Conservation (phyloP, 2,888 invertebrate genomes). For the Atrina japonica region DNA sequence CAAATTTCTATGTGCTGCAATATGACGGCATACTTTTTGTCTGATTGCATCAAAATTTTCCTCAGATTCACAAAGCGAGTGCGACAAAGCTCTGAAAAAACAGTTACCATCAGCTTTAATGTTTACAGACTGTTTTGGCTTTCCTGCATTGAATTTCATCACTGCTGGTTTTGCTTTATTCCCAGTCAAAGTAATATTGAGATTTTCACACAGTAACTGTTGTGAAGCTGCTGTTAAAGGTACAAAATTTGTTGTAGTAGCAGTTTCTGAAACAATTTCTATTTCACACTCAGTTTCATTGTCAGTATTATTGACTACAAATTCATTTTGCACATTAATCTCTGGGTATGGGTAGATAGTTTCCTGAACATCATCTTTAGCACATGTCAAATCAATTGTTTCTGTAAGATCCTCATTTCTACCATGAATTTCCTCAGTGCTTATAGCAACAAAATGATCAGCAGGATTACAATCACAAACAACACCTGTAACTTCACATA, state of each 20-base stretch:
- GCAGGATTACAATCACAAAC: not conserved
- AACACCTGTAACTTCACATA: constrained; percentile 13
- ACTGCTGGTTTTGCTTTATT: not conserved
- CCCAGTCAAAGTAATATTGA: constrained; percentile 1
- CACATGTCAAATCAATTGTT: not conserved
- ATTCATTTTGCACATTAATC: constrained; percentile 6
- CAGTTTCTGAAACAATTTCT: not conserved
- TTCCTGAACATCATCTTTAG: not conserved
- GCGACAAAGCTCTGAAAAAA: constrained; percentile 30
- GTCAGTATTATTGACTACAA: not conserved
- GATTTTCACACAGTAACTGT: constrained; percentile 2
- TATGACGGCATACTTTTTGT: constrained; percentile 3
- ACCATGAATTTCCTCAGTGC: not conserved
- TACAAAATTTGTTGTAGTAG: not conserved
- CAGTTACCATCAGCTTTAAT: constrained; percentile 28
- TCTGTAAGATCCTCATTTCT: not conserved
- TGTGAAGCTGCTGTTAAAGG: constrained; percentile 1
- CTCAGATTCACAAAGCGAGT: constrained; percentile 1
- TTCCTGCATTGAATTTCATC: constrained; percentile 2
- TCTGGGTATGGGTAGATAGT: not conserved
- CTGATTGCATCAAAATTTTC: constrained; percentile 2
- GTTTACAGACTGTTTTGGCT: not conserved
- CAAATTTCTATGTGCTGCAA: constrained; percentile 4
- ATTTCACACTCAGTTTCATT: not conserved
- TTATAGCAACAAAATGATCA: not conserved